Evolutionary conservation across 2,888 invertebrate genomes (phyloP).

Genomic region (Drosophila anomalata): DNA sequence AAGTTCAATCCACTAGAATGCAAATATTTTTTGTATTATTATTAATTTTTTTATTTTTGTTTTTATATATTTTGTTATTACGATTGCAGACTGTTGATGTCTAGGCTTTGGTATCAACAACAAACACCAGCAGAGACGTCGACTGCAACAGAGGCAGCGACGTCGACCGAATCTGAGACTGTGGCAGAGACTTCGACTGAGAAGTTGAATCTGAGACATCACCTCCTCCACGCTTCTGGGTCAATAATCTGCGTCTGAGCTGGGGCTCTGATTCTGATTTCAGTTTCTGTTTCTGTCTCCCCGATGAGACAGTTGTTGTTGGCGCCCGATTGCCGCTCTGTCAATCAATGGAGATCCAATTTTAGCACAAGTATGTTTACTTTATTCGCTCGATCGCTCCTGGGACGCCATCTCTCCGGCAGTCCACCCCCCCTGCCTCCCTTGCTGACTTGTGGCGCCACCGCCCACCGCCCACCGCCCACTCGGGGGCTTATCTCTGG

Average conservation of each 20-base stretch:
- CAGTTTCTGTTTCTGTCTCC: constrained; percentile 11
- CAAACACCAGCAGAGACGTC: constrained; percentile 30
- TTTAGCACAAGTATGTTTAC: constrained; percentile 79
- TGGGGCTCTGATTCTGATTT: constrained; percentile 2
- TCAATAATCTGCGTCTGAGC: constrained; percentile 73
- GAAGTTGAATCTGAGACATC: constrained; percentile 12
- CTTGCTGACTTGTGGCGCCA: constrained; percentile 3
- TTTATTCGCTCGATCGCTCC: constrained; percentile 65
- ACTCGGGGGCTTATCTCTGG: constrained; percentile 2
- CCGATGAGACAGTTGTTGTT: constrained; percentile 30
- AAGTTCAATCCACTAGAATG: constrained; percentile 39
- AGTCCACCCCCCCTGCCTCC: background rate
- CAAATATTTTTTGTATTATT: constrained; percentile 7
- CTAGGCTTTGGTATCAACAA: constrained; percentile 65
- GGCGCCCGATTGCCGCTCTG: constrained; percentile 72
- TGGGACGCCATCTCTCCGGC: constrained; percentile 5
- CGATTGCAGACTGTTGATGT: constrained; percentile 54
- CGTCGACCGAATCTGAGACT: background rate
- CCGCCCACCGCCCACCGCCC: no score
- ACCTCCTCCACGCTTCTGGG: constrained; percentile 69
- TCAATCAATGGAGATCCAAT: constrained; percentile 80
- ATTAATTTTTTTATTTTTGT: constrained; percentile 1
- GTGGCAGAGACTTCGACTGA: constrained; percentile 7
- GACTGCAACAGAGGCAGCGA: background rate
- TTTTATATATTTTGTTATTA: constrained; percentile 16